Conservation (phyloP, 2,113 vertebrate species). For the Aplodontia rufa region DNA sequence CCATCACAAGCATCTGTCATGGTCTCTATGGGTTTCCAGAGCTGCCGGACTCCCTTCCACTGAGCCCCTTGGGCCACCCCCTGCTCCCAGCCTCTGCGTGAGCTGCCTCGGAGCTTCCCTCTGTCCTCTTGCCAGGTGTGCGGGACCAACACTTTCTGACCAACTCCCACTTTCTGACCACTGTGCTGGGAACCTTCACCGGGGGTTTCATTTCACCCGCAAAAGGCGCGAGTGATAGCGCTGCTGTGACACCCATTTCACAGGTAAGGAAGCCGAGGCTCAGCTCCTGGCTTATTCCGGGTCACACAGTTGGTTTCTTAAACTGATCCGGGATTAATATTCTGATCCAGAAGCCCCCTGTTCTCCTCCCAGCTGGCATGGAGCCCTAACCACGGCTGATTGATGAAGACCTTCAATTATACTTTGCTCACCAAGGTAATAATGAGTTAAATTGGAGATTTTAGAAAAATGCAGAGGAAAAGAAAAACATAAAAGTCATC, state of each 20-base stretch:
- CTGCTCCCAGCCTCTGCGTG: not conserved
- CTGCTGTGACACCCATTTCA: not conserved
- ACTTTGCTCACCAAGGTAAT: not conserved
- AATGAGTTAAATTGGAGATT: not conserved
- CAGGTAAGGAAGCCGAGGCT: not conserved
- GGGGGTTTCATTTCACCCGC: not conserved
- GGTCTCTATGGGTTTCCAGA: not conserved
- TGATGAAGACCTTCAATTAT: not conserved
- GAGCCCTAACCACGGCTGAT: not conserved
- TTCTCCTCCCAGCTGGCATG: not conserved
- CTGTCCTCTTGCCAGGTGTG: not conserved
- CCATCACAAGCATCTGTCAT: not conserved
- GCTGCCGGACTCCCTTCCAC: too few species aligned
- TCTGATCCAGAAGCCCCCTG: not conserved
- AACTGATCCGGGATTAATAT: not conserved
- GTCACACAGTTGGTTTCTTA: not conserved
- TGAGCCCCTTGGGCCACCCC: not conserved
- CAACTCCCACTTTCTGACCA: fast-evolving
- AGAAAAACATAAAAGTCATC: not conserved
- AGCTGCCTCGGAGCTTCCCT: too few species aligned
- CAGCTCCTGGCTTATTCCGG: not conserved
- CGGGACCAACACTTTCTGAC: not conserved
- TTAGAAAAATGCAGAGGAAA: not conserved
- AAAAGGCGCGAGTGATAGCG: too few species aligned
- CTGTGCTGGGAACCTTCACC: not conserved